These are phyloP conservation scores for Sarcophaga peregrina DNA, from an alignment of 1,140 invertebrate species.

Conservation along the genomic window DNA sequence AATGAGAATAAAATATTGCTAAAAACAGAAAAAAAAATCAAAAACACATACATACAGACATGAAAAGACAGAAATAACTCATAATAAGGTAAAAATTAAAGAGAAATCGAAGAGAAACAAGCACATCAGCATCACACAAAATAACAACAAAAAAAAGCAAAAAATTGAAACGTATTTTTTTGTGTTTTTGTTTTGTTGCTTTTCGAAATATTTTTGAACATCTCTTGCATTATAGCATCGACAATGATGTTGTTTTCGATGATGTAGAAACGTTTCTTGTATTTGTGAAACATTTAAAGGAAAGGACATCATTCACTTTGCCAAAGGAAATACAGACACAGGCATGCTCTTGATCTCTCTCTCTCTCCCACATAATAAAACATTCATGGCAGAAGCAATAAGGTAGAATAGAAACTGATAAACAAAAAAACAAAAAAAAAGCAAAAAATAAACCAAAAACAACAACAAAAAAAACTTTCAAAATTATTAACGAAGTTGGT, in stretches of 20 bases:
- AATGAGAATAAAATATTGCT: neutral
- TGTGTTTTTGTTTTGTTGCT: neutral
- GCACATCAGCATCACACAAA: too few species aligned
- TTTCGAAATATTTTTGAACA: neutral
- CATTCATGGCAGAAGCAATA: neutral
- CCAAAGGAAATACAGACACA: neutral
- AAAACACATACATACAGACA: neutral
- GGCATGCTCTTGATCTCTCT: too few species aligned
- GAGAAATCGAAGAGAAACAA: too few species aligned
- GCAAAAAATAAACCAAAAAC: neutral
- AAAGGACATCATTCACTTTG: neutral
- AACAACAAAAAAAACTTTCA: neutral
- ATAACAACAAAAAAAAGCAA: too few species aligned
- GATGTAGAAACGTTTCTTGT: neutral
- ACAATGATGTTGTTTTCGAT: neutral
- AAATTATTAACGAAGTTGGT: constrained; percentile 25
- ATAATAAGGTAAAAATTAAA: neutral
- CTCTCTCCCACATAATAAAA: neutral
- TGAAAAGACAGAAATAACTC: neutral
- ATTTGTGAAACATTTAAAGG: neutral
- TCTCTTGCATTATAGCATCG: neutral
- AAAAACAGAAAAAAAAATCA: neutral
- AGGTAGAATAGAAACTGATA: constrained; percentile 5
- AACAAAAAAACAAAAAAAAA: neutral
- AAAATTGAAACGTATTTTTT: too few species aligned